phyloP scores from a whole-genome alignment of 2,797 vertebrate species.

The Merluccius polli region DNA sequence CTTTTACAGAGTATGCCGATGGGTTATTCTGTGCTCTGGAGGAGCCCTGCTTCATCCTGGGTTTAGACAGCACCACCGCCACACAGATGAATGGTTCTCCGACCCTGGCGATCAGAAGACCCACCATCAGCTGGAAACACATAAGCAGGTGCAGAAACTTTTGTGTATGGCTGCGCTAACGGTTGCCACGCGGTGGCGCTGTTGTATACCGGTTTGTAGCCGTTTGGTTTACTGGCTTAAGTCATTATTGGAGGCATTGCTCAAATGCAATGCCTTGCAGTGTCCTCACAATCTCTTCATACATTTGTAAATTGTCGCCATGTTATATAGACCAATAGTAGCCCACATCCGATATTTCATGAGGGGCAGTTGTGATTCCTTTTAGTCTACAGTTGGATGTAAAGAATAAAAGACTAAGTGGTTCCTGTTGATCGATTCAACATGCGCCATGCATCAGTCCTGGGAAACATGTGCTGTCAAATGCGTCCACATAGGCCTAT shows the following conservation, averaged over 20 bases:
- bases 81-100: slow-evolving; percentile 17
- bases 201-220: not conserved
- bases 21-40: slow-evolving; percentile 77
- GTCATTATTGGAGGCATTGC: not conserved
- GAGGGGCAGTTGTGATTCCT: not conserved
- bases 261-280: not conserved
- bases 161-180: slow-evolving; percentile 60
- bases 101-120: slow-evolving; percentile 56
- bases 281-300: not conserved
- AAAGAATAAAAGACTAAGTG: not conserved
- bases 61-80: not conserved
- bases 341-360: too few species aligned
- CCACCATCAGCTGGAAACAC: slow-evolving; percentile 77
- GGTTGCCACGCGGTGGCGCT: slow-evolving; percentile 40
- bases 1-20: slow-evolving; percentile 64
- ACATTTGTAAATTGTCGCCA: not conserved
- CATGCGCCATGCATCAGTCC: not conserved
- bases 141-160: slow-evolving; percentile 80
- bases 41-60: slow-evolving; percentile 70
- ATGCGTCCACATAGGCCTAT: not conserved
- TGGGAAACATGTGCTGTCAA: not conserved
- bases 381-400: not conserved
- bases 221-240: not conserved
- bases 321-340: not conserved
- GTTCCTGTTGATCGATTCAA: not conserved